Base-by-base conservation (phyloP, 2,888 invertebrate genomes). In the Xestobium rufovillosum region DNA sequence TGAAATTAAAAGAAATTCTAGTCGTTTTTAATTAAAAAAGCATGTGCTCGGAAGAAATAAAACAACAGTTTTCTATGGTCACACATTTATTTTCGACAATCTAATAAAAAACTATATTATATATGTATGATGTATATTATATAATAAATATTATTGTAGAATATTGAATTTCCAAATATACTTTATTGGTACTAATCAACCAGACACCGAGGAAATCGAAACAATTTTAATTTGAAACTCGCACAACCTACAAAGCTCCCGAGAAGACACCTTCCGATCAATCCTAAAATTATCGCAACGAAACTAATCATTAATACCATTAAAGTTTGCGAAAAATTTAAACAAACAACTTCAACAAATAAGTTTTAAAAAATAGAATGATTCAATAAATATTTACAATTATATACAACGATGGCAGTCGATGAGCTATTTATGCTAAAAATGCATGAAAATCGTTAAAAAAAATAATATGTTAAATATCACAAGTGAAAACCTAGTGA, bases 1-100 rank as follows among this genome's bases (percentile, higher is more conserved):
- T 44, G 68, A 70, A 57, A 65, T 71, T 14, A 59, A 60, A 31
- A 45, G 50, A 9, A 45, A 55, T 49, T 63, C 66, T 8, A 57
- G 64, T 19, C 52, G 48, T 38, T 65, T 67, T 53, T 59, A 51
- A 45, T 19, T 19, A n/a, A 19, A 8, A 19, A 19, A 19, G 6
- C 23, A n/a, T n/a, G n/a, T 19, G 23, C n/a, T 19, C 6, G 23
- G n/a, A 19, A 19, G n/a, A 19, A n/a, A 19, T 8, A 19, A 19
- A 8, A n/a, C 23, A 19, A 6, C 6, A 19, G 23, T 19, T 8
- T 8, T 19, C n/a, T 19, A n/a, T 19, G n/a, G 6, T 47, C 51
- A 54, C 53, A 52, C 54, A 52, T 57, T 53, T 56, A 54, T 55
- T 56, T 50, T 52, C 45, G 47, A 45, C 45, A 19, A 43, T 50